Conservation (phyloP, 1,140 invertebrate genomes). For the Brachionus paranguensis region DNA sequence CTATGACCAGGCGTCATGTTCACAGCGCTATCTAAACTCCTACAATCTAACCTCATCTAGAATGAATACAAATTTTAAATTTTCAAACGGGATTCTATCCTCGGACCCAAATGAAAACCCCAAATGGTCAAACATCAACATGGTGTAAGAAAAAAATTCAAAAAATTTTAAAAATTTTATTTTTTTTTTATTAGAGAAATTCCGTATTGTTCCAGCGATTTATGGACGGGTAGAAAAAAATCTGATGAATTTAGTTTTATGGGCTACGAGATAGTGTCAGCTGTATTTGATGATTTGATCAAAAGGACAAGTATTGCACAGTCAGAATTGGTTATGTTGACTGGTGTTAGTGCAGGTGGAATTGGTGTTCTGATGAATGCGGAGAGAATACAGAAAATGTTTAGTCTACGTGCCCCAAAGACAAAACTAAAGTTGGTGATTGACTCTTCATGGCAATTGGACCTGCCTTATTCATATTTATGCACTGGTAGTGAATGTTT, state of each 20-base stretch:
- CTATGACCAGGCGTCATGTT: background rate
- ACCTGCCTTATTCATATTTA: constrained; percentile 29
- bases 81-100: constrained; percentile 4
- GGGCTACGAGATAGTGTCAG: background rate
- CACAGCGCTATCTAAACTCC: background rate
- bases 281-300: constrained; percentile 9
- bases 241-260: constrained; percentile 32
- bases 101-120: background rate
- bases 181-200: background rate
- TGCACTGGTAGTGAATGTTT: background rate
- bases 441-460: constrained; percentile 23
- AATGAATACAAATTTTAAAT: background rate
- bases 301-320: background rate
- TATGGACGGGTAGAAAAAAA: constrained; percentile 33
- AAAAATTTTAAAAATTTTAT: background rate
- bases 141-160: background rate
- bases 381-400: background rate
- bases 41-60: constrained; percentile 18
- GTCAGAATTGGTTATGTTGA: background rate
- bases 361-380: constrained; percentile 35
- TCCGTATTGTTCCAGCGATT: constrained; percentile 33
- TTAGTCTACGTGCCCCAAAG: background rate
- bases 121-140: background rate
- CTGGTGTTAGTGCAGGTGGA: constrained; percentile 28
- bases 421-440: background rate